Base-by-base conservation (phyloP, 2,888 invertebrate genomes). In the Phlogophora meticulosa region DNA sequence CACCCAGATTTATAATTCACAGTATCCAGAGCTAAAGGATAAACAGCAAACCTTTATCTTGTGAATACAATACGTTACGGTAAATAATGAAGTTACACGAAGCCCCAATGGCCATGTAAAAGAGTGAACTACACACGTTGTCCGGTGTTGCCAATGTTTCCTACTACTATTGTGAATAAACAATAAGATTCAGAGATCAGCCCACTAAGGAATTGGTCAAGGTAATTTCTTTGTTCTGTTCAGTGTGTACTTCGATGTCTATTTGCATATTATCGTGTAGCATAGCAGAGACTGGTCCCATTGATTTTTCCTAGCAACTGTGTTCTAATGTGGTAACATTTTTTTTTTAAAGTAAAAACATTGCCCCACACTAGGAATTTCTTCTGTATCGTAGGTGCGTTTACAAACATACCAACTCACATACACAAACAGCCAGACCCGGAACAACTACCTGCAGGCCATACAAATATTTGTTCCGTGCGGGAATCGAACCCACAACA, bases 161-260 rank as follows among this genome's bases (percentile, higher is more conserved):
- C 55, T 22, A 56, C 45, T 56, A 56, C 22, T 10, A 48, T 3
- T 22, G n/a, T 68, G 42, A 57, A 71, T 71, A 76, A 68, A 57
- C 36, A 32, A 71, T 43, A 11, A 17, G 17, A 48, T 58, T 17
- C n/a, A 11, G 17, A 45, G 38, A 49, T 28, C 34, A 10, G 51
- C n/a, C 28, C 58, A 10, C 58, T 34, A 58, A 52, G 70, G 42
- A 42, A 56, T 70, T 53, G 43, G 38, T 51, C 32, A 40, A 68
- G 24, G 38, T 17, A 17, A 20, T 13, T 38, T 38, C 40, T 62
- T 72, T 53, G 40, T 17, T 7, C 24, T 17, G 24, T 20, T 58
- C 40, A 38, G n/a, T 49, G 28, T 28, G 15, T 15, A 22, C 0
- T 22, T 34, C 15, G 10, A 11, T 13, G 40, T 43, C 7, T n/a